phyloP scores from a whole-genome alignment of 2,797 vertebrate species.

The Moxostoma hubbsi region DNA sequence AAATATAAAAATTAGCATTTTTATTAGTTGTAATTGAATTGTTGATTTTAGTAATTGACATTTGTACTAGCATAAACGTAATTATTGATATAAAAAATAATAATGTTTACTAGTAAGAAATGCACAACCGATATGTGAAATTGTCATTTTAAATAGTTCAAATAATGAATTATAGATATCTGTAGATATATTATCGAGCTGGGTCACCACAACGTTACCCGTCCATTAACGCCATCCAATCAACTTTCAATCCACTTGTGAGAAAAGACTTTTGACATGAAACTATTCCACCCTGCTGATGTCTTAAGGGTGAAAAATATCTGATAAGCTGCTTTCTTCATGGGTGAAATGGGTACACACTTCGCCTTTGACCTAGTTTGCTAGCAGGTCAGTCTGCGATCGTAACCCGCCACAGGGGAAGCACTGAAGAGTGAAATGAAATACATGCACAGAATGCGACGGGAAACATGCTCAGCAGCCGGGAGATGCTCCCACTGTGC shows the following conservation, averaged over 20 bases:
- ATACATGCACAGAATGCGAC: conserved; percentile 53
- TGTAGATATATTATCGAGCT: no score
- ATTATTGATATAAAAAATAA: no score
- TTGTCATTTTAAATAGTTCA: no score
- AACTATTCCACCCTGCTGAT: background rate
- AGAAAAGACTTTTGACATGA: background rate
- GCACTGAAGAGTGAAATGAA: conserved; percentile 63
- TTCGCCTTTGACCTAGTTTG: conserved; percentile 54
- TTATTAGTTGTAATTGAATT: no score
- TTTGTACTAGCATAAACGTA: no score
- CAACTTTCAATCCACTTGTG: background rate
- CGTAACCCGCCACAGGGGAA: conserved; percentile 41
- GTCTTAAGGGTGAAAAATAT: conserved; percentile 30
- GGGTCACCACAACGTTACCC: background rate
- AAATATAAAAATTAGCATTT: no score
- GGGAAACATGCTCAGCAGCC: background rate
- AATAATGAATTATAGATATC: no score
- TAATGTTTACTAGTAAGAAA: no score
- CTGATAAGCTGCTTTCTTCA: conserved; percentile 50
- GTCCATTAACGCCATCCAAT: conserved; percentile 20
- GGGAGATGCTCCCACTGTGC: background rate
- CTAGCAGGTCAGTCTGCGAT: conserved; percentile 48
- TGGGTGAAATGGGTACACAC: conserved; percentile 40
- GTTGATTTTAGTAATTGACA: no score
- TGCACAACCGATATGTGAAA: no score